These are phyloP conservation scores for Manduca sexta DNA, from an alignment of 1,140 invertebrate species.

Conservation along the genomic window DNA sequence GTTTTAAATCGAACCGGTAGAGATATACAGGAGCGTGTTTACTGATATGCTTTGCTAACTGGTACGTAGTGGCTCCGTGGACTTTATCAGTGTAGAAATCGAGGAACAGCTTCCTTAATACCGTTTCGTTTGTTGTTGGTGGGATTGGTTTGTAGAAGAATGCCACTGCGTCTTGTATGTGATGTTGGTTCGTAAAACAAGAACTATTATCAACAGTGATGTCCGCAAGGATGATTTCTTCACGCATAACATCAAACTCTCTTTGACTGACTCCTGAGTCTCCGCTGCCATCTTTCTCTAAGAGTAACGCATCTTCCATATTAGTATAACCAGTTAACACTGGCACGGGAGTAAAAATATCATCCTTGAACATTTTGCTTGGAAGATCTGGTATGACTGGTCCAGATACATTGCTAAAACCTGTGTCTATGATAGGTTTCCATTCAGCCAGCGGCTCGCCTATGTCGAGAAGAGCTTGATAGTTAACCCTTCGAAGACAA, in stretches of 20 bases:
- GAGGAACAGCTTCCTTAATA: conserved; percentile 76
- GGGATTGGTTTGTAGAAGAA: conserved; percentile 83
- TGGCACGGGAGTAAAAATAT: conserved; percentile 77
- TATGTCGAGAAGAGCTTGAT: conserved; percentile 74
- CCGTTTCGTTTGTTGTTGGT: conserved; percentile 73
- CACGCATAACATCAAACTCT: conserved; percentile 77
- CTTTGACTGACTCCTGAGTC: conserved; percentile 70
- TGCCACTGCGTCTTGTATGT: conserved; percentile 81
- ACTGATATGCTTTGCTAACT: conserved; percentile 77
- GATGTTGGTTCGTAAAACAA: conserved; percentile 79
- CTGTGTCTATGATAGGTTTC: conserved; percentile 82
- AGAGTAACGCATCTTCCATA: conserved; percentile 82
- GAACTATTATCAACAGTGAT: conserved; percentile 77
- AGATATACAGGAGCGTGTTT: conserved; percentile 76
- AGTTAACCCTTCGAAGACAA: conserved; percentile 78
- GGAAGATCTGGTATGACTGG: conserved; percentile 81
- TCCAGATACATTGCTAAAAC: conserved; percentile 78
- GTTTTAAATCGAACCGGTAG: conserved; percentile 84
- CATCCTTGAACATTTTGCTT: conserved; percentile 74
- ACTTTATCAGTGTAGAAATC: conserved; percentile 83
- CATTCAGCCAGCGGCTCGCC: conserved; percentile 79
- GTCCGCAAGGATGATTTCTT: conserved; percentile 75
- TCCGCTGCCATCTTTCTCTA: conserved; percentile 74
- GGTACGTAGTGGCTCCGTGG: conserved; percentile 79
- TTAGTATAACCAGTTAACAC: conserved; percentile 83